Conservation (phyloP, 2,888 invertebrate genomes). For the Meghimatium bilineatum region DNA sequence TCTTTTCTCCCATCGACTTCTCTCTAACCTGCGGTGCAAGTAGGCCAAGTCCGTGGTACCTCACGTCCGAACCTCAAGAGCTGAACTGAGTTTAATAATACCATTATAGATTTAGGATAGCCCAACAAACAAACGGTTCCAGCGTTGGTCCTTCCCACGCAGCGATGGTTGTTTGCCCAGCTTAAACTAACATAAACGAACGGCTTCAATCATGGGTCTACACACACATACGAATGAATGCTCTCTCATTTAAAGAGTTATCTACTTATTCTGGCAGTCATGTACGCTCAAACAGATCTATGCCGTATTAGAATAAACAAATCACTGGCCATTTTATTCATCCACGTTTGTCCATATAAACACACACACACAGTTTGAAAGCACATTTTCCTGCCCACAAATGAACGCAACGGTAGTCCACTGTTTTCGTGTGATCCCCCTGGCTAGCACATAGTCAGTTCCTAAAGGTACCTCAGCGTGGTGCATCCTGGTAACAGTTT, state of each 20-base stretch:
- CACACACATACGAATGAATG: not conserved
- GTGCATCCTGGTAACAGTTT: no score
- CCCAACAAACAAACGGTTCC: slow-evolving; percentile 20
- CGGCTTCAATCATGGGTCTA: not conserved
- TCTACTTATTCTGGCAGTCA: not conserved
- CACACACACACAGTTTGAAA: no score
- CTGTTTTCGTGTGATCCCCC: no score
- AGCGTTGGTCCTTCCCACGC: not conserved
- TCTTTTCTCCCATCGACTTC: not conserved
- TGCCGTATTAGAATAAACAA: no score
- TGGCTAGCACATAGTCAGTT: no score
- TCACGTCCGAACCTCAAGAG: not conserved
- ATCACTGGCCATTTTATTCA: no score
- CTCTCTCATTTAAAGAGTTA: not conserved
- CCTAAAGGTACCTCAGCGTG: no score
- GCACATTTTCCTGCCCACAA: no score
- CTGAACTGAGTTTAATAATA: not conserved
- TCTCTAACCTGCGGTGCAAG: not conserved
- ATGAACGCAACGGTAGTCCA: no score
- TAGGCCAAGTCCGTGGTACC: slow-evolving; percentile 6
- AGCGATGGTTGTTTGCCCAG: slow-evolving; percentile 17
- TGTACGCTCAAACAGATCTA: not conserved
- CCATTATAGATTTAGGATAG: slow-evolving; percentile 15
- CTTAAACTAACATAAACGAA: not conserved
- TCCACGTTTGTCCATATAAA: not conserved